Conservation (phyloP, 2,888 invertebrate species). For the Mallateleia sp. region DNA sequence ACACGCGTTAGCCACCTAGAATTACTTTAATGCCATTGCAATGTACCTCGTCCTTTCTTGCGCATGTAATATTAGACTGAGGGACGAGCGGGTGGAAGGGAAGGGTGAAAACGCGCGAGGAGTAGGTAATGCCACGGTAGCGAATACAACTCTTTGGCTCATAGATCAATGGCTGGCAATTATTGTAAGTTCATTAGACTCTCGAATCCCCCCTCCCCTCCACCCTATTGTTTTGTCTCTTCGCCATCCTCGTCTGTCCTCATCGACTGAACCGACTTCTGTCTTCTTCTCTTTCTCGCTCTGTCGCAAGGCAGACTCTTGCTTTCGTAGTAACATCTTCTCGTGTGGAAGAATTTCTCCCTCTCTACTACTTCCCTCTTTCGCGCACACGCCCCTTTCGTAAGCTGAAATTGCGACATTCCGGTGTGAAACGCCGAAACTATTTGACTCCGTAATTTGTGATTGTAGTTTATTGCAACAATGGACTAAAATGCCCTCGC, state of each 20-base stretch:
- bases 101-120: slow-evolving; percentile 76
- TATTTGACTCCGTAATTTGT: slow-evolving; percentile 90
- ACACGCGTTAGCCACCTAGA: slow-evolving; percentile 83
- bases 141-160: slow-evolving; percentile 88
- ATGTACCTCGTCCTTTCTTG: slow-evolving; percentile 85
- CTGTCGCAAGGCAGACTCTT: slow-evolving; percentile 77
- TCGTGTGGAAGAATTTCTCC: slow-evolving; percentile 78
- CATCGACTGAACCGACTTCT: slow-evolving; percentile 58
- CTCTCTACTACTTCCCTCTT: slow-evolving; percentile 69
- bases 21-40: slow-evolving; percentile 86
- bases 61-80: slow-evolving; percentile 85
- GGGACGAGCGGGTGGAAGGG: slow-evolving; percentile 73
- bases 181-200: slow-evolving; percentile 90
- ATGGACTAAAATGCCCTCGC: slow-evolving; percentile 86
- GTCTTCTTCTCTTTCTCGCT: slow-evolving; percentile 64
- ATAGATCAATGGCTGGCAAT: slow-evolving; percentile 90
- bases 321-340: slow-evolving; percentile 83
- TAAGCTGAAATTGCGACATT: slow-evolving; percentile 89
- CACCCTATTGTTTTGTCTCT: slow-evolving; percentile 74
- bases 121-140: slow-evolving; percentile 84
- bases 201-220: slow-evolving; percentile 79
- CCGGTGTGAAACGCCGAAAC: slow-evolving; percentile 89
- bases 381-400: slow-evolving; percentile 80
- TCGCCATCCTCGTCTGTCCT: slow-evolving; percentile 49
- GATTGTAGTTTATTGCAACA: slow-evolving; percentile 89